Conservation (phyloP, 2,797 vertebrate species). For the Catostomus latipinnis region DNA sequence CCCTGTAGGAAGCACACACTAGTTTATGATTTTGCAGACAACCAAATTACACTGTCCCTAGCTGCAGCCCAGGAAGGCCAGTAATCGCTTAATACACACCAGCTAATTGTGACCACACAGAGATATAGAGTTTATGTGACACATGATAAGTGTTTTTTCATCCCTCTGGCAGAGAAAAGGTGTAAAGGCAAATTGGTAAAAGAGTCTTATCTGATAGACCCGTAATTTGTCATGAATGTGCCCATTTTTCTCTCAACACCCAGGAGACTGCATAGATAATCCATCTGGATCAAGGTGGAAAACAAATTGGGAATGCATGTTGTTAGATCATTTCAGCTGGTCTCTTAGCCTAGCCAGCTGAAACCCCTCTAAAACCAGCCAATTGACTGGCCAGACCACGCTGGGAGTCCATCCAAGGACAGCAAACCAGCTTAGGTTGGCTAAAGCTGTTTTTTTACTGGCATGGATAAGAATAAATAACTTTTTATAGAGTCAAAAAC, state of each 20-base stretch:
- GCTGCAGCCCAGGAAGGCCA: slow-evolving; percentile 59
- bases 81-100: slow-evolving; percentile 65
- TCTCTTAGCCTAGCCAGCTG: too few species aligned
- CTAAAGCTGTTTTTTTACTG: too few species aligned
- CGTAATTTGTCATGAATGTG: slow-evolving; percentile 55
- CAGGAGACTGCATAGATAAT: slow-evolving; percentile 5
- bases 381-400: too few species aligned
- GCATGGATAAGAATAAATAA: background rate
- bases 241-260: slow-evolving; percentile 49
- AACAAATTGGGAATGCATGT: background rate
- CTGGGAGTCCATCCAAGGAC: too few species aligned
- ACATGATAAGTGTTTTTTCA: slow-evolving; percentile 55
- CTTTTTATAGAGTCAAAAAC: background rate
- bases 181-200: slow-evolving; percentile 53
- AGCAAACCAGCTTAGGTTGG: too few species aligned
- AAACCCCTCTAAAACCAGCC: too few species aligned
- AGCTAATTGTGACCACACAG: slow-evolving; percentile 66
- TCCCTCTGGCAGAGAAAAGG: slow-evolving; percentile 39
- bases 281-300: slow-evolving; percentile 7
- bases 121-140: slow-evolving; percentile 54
- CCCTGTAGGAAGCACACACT: slow-evolving; percentile 55
- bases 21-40: slow-evolving; percentile 74
- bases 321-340: too few species aligned
- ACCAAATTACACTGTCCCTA: slow-evolving; percentile 69
- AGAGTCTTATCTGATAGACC: slow-evolving; percentile 51